Evolutionary conservation across 1,140 invertebrate genomes (phyloP).

Genomic region (Apis cerana): DNA sequence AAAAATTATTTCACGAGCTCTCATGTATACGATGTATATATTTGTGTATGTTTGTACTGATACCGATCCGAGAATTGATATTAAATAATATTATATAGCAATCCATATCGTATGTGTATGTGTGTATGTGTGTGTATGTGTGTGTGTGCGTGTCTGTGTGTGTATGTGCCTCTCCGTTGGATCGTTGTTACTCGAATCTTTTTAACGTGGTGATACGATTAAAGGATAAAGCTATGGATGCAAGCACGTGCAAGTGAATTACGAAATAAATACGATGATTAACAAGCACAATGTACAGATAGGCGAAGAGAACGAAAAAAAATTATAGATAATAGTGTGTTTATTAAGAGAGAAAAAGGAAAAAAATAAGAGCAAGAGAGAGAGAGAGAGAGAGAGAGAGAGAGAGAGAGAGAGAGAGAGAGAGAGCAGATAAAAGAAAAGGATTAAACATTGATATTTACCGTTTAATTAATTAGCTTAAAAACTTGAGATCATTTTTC

Average conservation of each 20-base stretch:
- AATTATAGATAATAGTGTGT: slow-evolving; percentile 19
- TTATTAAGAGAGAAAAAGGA: background rate
- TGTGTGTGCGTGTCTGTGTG: background rate
- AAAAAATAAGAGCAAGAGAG: slow-evolving; percentile 28
- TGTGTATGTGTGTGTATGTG: background rate
- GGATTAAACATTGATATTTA: slow-evolving; percentile 61
- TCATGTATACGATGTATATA: slow-evolving; percentile 20
- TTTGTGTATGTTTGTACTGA: slow-evolving; percentile 74
- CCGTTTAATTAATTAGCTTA: slow-evolving; percentile 72
- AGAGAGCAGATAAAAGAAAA: slow-evolving; percentile 66
- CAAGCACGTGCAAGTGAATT: slow-evolving; percentile 63
- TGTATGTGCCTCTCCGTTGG: slow-evolving; percentile 41
- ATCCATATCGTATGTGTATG: background rate
- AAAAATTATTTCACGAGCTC: slow-evolving; percentile 1
- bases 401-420: slow-evolving; percentile 59
- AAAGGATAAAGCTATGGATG: slow-evolving; percentile 64
- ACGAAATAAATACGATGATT: slow-evolving; percentile 77
- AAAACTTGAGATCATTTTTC: slow-evolving; percentile 79
- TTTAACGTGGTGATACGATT: background rate
- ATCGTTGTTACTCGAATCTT: slow-evolving; percentile 53
- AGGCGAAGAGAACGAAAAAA: slow-evolving; percentile 67
- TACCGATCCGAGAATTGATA: slow-evolving; percentile 57
- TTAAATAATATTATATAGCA: background rate
- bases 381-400: too few species aligned
- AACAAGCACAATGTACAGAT: slow-evolving; percentile 77